Percentiles rank a stretch among this genome's conserved stretches.
Evolutionary conservation across 2,113 vertebrate species (phyloP).

Genomic region (Oryzias curvinotus): DNA sequence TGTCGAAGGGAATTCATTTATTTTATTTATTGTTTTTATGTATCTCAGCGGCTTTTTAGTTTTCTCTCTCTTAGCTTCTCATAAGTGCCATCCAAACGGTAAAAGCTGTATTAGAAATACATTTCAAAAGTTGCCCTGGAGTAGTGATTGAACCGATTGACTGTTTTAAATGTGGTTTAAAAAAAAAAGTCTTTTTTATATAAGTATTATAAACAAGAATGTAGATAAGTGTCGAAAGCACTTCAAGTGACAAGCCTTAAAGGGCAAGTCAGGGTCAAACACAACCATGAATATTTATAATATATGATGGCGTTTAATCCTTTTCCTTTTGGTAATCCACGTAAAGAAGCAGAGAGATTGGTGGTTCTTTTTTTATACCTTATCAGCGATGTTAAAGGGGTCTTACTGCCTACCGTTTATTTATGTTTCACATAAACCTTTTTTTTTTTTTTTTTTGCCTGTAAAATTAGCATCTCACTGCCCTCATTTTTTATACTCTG

Average conservation of each 20-base stretch:
- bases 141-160: constrained; percentile 43
- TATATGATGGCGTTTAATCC: constrained; percentile 41
- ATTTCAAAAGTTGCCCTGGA: constrained; percentile 60
- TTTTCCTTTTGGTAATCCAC: constrained; percentile 31
- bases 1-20: constrained; percentile 80
- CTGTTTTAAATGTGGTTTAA: constrained; percentile 24
- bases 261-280: constrained; percentile 44
- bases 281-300: constrained; percentile 57
- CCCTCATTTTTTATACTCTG: constrained; percentile 58
- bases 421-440: constrained; percentile 38
- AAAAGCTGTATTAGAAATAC: constrained; percentile 53
- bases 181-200: constrained; percentile 67
- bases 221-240: constrained; percentile 79
- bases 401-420: constrained; percentile 41
- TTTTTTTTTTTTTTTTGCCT: constrained; percentile 1
- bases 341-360: constrained; percentile 16
- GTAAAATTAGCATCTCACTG: constrained; percentile 72
- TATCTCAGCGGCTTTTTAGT: constrained; percentile 71
- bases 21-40: constrained; percentile 81
- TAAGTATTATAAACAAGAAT: constrained; percentile 76
- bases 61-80: constrained; percentile 60
- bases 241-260: constrained; percentile 69
- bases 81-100: constrained; percentile 43
- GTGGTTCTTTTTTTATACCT: constrained; percentile 26
- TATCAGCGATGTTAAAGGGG: constrained; percentile 22